phyloP scores from a whole-genome alignment of 2,888 invertebrate genomes.

The Himalopsyche japonica region DNA sequence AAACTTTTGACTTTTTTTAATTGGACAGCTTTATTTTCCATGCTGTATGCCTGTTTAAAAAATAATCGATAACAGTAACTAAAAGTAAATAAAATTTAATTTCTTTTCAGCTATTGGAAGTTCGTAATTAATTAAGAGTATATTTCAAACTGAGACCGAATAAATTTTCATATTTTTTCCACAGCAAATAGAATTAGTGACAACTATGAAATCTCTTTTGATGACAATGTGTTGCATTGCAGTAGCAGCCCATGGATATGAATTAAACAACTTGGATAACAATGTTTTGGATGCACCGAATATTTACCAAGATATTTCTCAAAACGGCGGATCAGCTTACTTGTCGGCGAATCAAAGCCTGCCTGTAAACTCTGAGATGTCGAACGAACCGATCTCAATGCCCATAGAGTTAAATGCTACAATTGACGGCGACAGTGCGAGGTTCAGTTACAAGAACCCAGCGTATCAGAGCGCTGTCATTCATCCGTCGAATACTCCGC shows the following conservation, averaged over 20 bases:
- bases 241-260: slow-evolving; percentile 68
- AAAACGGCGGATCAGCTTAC: slow-evolving; percentile 44
- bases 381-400: slow-evolving; percentile 56
- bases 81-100: no score
- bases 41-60: no score
- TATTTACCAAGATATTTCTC: slow-evolving; percentile 56
- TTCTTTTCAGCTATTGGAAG: no score
- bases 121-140: no score
- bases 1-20: no score
- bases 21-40: no score
- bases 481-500: slow-evolving; percentile 51
- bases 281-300: slow-evolving; percentile 67
- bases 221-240: slow-evolving; percentile 44
- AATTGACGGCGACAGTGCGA: slow-evolving; percentile 52
- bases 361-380: slow-evolving; percentile 52
- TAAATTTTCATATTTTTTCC: no score
- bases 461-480: slow-evolving; percentile 77
- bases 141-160: no score
- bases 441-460: slow-evolving; percentile 74
- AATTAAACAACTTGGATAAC: slow-evolving; percentile 68
- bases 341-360: slow-evolving; percentile 46
- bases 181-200: background rate
- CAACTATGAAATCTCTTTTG: background rate
- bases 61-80: no score
- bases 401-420: slow-evolving; percentile 48